These are phyloP conservation scores for Datnioides undecimradiatus DNA, from an alignment of 2,113 vertebrate species.

Conservation along the genomic window DNA sequence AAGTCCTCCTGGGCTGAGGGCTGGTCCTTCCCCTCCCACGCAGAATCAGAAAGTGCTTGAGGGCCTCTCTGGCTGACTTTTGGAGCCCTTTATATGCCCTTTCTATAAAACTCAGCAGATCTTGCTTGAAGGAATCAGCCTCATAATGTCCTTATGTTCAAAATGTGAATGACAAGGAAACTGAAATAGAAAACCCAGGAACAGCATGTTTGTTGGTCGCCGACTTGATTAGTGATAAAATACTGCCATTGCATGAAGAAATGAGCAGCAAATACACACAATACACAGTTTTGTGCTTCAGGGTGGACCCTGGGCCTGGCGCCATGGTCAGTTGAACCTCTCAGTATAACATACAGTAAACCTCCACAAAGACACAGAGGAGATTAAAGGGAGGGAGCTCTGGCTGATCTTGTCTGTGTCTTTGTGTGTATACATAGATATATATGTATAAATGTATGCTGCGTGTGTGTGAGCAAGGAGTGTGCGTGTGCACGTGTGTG, in stretches of 20 bases:
- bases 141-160: neutral
- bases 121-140: neutral
- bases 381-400: neutral
- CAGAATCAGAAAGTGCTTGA: constrained; percentile 24
- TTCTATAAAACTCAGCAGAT: constrained; percentile 14
- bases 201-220: neutral
- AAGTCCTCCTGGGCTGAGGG: constrained; percentile 5
- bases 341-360: neutral
- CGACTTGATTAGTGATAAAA: neutral
- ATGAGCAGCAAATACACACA: neutral
- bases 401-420: neutral
- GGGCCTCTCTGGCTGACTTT: constrained; percentile 14
- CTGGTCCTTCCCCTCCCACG: neutral
- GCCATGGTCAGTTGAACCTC: neutral
- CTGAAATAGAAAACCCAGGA: neutral
- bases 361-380: neutral
- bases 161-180: neutral
- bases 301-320: neutral
- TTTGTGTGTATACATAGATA: neutral
- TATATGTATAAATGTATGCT: too few relatives aligned
- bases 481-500: neutral
- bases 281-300: neutral
- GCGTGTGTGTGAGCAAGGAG: too few relatives aligned
- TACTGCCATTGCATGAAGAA: neutral
- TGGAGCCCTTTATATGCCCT: neutral